A percentile compares a stretch with the other conserved stretches of the same genome.
Conservation (phyloP, 35 echinoderm and acorn worm genomes). For the Heliocidaris tuberculata region DNA sequence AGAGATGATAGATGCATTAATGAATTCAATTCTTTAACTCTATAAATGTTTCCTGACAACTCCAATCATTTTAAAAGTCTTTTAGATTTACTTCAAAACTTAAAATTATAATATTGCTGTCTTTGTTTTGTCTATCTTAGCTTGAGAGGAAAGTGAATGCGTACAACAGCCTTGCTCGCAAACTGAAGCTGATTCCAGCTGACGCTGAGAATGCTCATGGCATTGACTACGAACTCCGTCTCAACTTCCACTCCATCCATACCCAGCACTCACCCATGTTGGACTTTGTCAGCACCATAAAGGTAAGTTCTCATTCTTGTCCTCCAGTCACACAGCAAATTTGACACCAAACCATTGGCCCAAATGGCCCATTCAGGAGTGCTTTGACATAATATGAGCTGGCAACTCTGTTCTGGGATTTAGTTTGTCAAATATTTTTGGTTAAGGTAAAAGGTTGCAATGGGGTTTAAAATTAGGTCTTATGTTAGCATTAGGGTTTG, state of each 20-base stretch:
- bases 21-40: no score
- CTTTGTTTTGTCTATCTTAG: neutral
- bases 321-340: neutral
- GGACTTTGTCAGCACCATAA: conserved; percentile 84
- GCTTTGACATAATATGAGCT: no score
- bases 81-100: no score
- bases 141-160: conserved; percentile 77
- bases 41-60: no score
- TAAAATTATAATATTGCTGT: no score
- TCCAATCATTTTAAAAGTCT: no score
- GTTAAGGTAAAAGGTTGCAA: no score
- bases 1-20: no score
- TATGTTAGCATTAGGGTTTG: no score
- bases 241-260: conserved; percentile 69
- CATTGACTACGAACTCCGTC: conserved; percentile 91
- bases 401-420: neutral
- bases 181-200: conserved; percentile 84
- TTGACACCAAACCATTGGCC: neutral
- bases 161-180: conserved; percentile 86
- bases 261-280: conserved; percentile 65
- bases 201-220: conserved; percentile 95
- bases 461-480: no score
- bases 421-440: no score
- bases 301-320: conserved; percentile 54
- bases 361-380: neutral